phyloP scores from a whole-genome alignment of 2,888 invertebrate species.

The Epirrhoe alternata region DNA sequence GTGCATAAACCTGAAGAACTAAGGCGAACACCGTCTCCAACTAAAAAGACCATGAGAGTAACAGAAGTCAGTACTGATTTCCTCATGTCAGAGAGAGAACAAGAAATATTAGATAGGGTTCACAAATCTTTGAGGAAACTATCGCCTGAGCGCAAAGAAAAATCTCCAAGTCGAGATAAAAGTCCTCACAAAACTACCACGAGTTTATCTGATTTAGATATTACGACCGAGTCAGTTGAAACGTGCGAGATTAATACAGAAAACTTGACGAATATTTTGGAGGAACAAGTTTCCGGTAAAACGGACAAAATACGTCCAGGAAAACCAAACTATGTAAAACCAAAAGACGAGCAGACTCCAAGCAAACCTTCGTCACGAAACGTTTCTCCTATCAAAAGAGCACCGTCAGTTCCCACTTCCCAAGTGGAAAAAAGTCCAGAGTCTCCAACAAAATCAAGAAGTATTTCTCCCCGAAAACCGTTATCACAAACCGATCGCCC shows the following conservation, averaged over 20 bases:
- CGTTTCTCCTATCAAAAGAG: slow-evolving; percentile 70
- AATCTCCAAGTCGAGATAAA: slow-evolving; percentile 62
- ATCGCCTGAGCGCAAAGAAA: slow-evolving; percentile 70
- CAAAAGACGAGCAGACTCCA: slow-evolving; percentile 54
- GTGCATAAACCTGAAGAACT: slow-evolving; percentile 46
- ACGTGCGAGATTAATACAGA: slow-evolving; percentile 38
- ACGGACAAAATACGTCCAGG: slow-evolving; percentile 32
- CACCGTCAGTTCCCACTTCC: slow-evolving; percentile 45
- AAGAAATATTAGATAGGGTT: slow-evolving; percentile 71
- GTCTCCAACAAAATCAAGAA: slow-evolving; percentile 62
- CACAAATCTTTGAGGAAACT: slow-evolving; percentile 72
- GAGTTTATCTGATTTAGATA: slow-evolving; percentile 62
- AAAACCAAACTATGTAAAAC: slow-evolving; percentile 52
- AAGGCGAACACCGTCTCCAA: slow-evolving; percentile 55
- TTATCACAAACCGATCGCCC: slow-evolving; percentile 61
- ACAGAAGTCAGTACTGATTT: slow-evolving; percentile 58
- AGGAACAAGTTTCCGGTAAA: slow-evolving; percentile 44
- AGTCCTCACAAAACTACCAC: slow-evolving; percentile 63
- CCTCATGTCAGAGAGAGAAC: slow-evolving; percentile 69
- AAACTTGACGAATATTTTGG: slow-evolving; percentile 42
- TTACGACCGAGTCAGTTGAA: slow-evolving; percentile 43
- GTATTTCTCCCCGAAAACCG: slow-evolving; percentile 73
- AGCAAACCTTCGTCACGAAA: slow-evolving; percentile 65
- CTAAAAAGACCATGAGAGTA: slow-evolving; percentile 49
- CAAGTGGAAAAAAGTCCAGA: slow-evolving; percentile 57